Conservation (phyloP, 2,113 vertebrate genomes). For the Corythoichthys haematopterus region DNA sequence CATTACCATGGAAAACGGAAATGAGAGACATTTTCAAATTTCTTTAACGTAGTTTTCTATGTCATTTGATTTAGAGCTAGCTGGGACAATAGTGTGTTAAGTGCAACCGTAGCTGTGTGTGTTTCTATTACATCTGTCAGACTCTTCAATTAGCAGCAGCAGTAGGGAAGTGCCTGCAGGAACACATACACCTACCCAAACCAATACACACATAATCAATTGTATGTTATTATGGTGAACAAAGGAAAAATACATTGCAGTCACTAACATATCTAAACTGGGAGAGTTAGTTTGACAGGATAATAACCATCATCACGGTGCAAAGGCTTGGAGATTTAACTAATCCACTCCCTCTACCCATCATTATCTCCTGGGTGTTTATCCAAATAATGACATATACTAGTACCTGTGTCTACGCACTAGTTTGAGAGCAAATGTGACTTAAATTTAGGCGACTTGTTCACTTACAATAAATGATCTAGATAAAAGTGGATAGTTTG, state of each 20-base stretch:
- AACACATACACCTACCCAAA: constrained; percentile 5
- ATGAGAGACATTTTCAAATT: constrained; percentile 4
- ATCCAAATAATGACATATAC: constrained; percentile 14
- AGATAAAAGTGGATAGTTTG: background rate
- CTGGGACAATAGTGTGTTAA: constrained; percentile 21
- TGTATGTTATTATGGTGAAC: constrained; percentile 55
- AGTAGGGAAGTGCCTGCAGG: constrained; percentile 37
- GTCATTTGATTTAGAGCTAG: constrained; percentile 26
- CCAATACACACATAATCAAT: constrained; percentile 33
- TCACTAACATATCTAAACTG: constrained; percentile 37
- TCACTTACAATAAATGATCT: background rate
- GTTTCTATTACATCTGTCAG: constrained; percentile 59
- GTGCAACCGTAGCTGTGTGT: constrained; percentile 33
- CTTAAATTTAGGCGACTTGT: background rate
- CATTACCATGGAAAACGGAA: constrained; percentile 4
- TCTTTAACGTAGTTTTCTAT: constrained; percentile 9
- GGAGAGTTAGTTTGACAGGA: constrained; percentile 57
- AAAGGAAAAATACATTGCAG: constrained; percentile 46
- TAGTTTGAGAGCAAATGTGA: constrained; percentile 13
- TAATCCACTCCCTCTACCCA: constrained; percentile 44
- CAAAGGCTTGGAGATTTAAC: constrained; percentile 50
- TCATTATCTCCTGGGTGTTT: constrained; percentile 46
- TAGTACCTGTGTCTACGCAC: background rate
- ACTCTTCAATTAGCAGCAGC: constrained; percentile 53
- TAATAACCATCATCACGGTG: constrained; percentile 64